phyloP scores from a whole-genome alignment of 2,888 invertebrate genomes.

The Harpalus rubripes region DNA sequence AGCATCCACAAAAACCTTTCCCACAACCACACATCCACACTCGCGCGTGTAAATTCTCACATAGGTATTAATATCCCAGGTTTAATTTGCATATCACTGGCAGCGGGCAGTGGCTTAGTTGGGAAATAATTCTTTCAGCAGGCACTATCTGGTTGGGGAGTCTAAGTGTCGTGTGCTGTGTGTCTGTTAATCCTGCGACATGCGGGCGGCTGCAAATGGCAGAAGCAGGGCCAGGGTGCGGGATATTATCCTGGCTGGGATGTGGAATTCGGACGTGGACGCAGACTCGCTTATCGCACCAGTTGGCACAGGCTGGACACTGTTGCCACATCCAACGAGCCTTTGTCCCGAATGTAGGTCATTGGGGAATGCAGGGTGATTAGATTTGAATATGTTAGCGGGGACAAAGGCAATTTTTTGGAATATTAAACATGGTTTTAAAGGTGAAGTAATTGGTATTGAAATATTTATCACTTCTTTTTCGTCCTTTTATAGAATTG shows the following conservation, averaged over 20 bases:
- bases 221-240: background rate
- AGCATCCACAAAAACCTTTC: background rate
- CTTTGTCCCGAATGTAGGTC: slow-evolving; percentile 43
- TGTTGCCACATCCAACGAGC: slow-evolving; percentile 17
- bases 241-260: slow-evolving; percentile 23
- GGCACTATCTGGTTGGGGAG: slow-evolving; percentile 15
- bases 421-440: background rate
- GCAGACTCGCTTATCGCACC: slow-evolving; percentile 41
- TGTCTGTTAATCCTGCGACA: slow-evolving; percentile 47
- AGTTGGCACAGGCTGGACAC: slow-evolving; percentile 23
- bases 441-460: background rate
- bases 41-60: background rate
- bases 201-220: slow-evolving; percentile 38
- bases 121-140: slow-evolving; percentile 36
- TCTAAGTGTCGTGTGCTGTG: slow-evolving; percentile 18
- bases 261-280: slow-evolving; percentile 24
- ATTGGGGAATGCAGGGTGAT: slow-evolving; percentile 3
- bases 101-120: background rate
- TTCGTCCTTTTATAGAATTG: background rate
- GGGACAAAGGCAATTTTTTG: slow-evolving; percentile 8
- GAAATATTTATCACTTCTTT: background rate
- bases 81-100: slow-evolving; percentile 31
- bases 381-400: slow-evolving; percentile 37
- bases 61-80: slow-evolving; percentile 32
- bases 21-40: background rate